phyloP scores from a whole-genome alignment of 1,140 invertebrate genomes.

The Drosophila trapezifrons region DNA sequence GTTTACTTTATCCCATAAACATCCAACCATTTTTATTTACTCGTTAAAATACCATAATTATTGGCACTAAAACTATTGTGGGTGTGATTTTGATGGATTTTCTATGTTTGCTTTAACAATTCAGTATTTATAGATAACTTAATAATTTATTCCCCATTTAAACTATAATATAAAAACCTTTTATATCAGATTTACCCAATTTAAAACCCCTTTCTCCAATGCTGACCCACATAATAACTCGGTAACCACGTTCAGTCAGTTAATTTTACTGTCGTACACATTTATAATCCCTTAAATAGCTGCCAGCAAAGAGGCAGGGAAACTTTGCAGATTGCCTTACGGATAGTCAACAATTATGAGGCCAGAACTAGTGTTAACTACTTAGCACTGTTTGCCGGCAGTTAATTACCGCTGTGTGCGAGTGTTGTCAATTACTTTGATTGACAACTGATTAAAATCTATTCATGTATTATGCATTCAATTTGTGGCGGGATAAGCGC shows the following conservation, averaged over 20 bases:
- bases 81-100: not conserved
- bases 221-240: constrained; percentile 3
- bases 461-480: constrained; percentile 37
- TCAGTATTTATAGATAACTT: not conserved
- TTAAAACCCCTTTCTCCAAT: not conserved
- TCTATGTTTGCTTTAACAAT: not conserved
- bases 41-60: not conserved
- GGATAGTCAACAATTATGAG: constrained; percentile 1
- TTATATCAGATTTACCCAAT: not conserved
- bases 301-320: not conserved
- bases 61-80: not conserved
- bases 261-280: not conserved
- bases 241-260: not conserved
- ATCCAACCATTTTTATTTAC: not conserved
- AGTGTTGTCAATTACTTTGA: constrained; percentile 33
- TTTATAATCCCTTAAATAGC: constrained; percentile 2
- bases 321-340: constrained; percentile 11
- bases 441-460: constrained; percentile 55
- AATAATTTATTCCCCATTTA: no score
- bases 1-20: no score
- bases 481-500: constrained; percentile 38
- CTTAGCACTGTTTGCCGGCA: not conserved
- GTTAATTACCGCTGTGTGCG: constrained; percentile 20
- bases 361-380: constrained; percentile 19
- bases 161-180: not conserved